Base-by-base conservation (phyloP, 2,797 vertebrate genomes). In the Rhinella marina region DNA sequence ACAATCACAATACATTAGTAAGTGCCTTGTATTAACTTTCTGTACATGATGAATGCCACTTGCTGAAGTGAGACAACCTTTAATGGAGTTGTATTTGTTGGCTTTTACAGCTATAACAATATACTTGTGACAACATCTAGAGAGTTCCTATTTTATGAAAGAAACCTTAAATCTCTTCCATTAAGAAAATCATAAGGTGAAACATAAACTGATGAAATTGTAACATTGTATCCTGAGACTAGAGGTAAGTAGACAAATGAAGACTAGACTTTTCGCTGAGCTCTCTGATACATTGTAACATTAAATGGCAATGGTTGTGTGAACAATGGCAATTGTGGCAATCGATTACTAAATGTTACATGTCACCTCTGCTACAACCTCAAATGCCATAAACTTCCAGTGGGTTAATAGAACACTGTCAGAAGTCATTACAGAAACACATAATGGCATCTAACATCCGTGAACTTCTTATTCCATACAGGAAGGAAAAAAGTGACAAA, bases 241-340 rank as follows among this genome's bases (percentile, higher is more conserved):
- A n/a, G n/a, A 64, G 61, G 59, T 23, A n/a, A 54, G 76, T 27
- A 72, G 48, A 56, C 17, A 61, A 48, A 82, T 82, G 62, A 82
- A 82, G 48, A n/a, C 19, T 27, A 11, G 27, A 23, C 54, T 50
- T 64, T 21, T 16, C 79, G 14, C 57, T 77, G 19, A 64, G 79
- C 75, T 50, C 50, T 41, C 12, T 82, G 79, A 81, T 64, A 61
- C 29, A 82, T 52, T 66, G 80, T 82, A 82, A 13, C 61, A 21
- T 50, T 48, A 50, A 48, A n/a, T n/a, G 14, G 21, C 32, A 25
- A 81, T 81, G 79, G 19, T 41, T 17, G 29, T 50, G 21, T 50
- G 27, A 21, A 48, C 29, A 23, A 21, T 41, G 19, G 48, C 27
- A 81, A 59, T 81, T 62, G 79, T 64, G 17, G 17, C 79, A 81